phyloP scores from a whole-genome alignment of 2,113 vertebrate genomes.

The Pygoscelis antarcticus region DNA sequence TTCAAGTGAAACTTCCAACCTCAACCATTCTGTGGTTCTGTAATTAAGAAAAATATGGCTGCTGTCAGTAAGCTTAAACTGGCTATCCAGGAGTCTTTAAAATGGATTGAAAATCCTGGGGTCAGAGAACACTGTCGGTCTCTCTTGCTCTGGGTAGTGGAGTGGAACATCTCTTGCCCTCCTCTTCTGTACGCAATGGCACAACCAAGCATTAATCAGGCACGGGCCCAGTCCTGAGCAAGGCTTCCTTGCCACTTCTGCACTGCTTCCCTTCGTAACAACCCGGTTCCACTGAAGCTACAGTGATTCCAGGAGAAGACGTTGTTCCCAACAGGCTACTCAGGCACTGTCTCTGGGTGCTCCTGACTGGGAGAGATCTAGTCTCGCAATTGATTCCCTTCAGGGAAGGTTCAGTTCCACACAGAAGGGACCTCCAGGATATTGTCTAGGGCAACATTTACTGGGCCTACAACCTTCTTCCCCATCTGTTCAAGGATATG shows the following conservation, averaged over 20 bases:
- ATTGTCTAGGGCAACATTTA: background rate
- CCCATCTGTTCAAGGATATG: background rate
- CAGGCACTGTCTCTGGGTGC: background rate
- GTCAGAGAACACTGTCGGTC: background rate
- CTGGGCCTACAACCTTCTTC: background rate
- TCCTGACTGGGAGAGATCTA: background rate
- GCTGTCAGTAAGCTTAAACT: background rate
- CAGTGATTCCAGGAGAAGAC: background rate
- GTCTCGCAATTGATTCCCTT: background rate
- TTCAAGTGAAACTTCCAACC: background rate
- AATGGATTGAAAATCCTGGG: background rate
- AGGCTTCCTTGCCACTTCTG: background rate
- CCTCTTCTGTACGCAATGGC: background rate
- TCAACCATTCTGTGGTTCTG: background rate
- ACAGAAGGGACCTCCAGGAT: background rate
- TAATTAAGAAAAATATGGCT: background rate
- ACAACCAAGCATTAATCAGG: background rate
- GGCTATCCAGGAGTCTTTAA: background rate
- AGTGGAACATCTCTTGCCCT: background rate
- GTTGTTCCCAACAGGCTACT: background rate
- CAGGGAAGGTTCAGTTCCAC: background rate
- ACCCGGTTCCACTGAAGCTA: background rate
- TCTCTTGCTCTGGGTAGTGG: background rate
- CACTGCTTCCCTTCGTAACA: background rate
- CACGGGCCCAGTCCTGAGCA: background rate